Evolutionary conservation across 2,113 vertebrate species (phyloP), one percentile per base, ranked within the genome.

Genomic region (Neodontobutis hainanensis): DNA sequence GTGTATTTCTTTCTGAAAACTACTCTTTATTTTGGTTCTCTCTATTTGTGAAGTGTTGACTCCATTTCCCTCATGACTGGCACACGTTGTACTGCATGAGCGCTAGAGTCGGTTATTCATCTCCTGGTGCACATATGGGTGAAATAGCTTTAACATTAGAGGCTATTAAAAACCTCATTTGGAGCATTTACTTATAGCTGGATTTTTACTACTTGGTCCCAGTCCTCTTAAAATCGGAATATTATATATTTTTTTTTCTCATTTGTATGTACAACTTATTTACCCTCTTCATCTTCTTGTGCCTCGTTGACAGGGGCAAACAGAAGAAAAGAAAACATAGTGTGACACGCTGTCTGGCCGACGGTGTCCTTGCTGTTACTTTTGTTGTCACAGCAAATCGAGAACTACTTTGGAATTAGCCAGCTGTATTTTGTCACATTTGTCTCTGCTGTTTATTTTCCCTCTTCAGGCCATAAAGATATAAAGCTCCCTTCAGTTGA

Each of bases 131-230:
- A 68, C 66, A 79, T 73, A 67, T 61, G 61, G 47, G 36, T 35
- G 53, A 58, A 48, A 8, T 79, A 73, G 78, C 83, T 82, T 82
- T 73, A 80, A 57, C 64, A 68, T 51, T 70, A 36, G 71, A 59
- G 55, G 35, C 47, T 73, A 64, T 64, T 53, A 38, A 50, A 67
- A 79, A 51, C 8, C 44, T 53, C 34, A 11, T 14, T 15, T 70
- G 51, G 42, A 65, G 66, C 57, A 47, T 49, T 75, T 61, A 65
- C 75, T 75, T 77, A 58, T 59, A 38, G 38, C 8, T 77, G 65
- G n/a, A 63, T 53, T 56, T 50, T 60, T 64, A 65, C 60, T 61
- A 65, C 38, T 56, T 19, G 15, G 19, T 66, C 32, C 38, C 55
- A 46, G 43, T 63, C 43, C 1, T 5, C 32, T 48, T 5, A 12